Conservation (phyloP, 2,888 invertebrate species). For the Lasioglossum pauxillum region DNA sequence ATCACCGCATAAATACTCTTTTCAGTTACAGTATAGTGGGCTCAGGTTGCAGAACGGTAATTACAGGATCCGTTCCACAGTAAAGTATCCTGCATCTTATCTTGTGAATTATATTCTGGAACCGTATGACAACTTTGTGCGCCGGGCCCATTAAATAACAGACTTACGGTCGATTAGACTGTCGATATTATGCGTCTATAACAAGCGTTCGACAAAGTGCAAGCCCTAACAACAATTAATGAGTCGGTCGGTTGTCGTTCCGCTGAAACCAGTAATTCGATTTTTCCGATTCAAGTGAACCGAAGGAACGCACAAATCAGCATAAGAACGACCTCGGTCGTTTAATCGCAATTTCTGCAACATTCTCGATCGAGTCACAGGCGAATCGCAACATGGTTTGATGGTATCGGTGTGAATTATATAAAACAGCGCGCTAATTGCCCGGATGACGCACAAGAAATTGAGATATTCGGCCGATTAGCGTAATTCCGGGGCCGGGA, state of each 20-base stretch:
- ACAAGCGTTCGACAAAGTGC: background rate
- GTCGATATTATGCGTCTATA: background rate
- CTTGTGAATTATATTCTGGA: slow-evolving; percentile 3
- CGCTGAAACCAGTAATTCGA: background rate
- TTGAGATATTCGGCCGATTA: slow-evolving; percentile 32
- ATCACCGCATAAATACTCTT: background rate
- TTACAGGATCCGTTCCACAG: background rate
- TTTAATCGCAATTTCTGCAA: background rate
- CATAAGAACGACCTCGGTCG: background rate
- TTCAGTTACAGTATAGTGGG: background rate
- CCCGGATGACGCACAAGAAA: background rate
- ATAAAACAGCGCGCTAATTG: background rate
- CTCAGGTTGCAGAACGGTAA: background rate
- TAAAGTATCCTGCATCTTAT: background rate
- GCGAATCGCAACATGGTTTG: background rate
- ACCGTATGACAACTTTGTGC: background rate
- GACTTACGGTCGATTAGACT: background rate
- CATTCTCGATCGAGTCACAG: background rate
- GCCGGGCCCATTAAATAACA: background rate
- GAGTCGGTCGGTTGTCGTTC: background rate
- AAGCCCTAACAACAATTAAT: background rate
- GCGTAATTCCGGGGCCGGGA: background rate
- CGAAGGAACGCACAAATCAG: background rate
- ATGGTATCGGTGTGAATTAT: background rate
- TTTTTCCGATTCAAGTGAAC: background rate